Percentiles rank a stretch among this genome's conserved stretches.
Conservation (phyloP, 2,113 vertebrate species). For the Chionodraco myersi region DNA sequence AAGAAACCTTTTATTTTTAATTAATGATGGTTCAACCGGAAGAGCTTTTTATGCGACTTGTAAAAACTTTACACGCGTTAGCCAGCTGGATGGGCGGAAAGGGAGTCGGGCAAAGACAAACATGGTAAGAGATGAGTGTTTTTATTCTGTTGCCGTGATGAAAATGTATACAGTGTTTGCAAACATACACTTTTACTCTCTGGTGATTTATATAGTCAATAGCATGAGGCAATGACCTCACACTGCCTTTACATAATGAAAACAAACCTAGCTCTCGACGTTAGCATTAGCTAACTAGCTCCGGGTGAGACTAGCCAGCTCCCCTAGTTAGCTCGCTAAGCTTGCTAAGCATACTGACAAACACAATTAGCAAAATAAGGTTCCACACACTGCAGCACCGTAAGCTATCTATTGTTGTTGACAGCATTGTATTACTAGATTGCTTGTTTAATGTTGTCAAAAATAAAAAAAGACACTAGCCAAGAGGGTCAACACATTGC, state of each 20-base stretch:
- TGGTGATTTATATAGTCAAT: rapidly evolving
- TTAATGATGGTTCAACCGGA: slow-evolving; percentile 44
- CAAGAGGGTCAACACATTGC: background rate
- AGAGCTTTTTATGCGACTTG: background rate
- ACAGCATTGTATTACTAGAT: rapidly evolving
- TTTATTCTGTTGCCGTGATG: background rate
- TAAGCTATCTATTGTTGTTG: background rate
- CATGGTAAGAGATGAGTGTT: slow-evolving; percentile 79
- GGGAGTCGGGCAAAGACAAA: slow-evolving; percentile 83
- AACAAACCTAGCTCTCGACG: slow-evolving; percentile 42
- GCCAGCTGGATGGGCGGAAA: slow-evolving; percentile 83
- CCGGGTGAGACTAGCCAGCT: slow-evolving; percentile 35
- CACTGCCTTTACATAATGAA: slow-evolving; percentile 7
- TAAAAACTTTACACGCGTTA: slow-evolving; percentile 48
- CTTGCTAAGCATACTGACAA: slow-evolving; percentile 22
- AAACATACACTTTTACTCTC: background rate
- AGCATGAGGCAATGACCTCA: rapidly evolving
- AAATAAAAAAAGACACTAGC: background rate
- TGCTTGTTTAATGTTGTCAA: background rate
- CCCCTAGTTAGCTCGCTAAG: slow-evolving; percentile 47
- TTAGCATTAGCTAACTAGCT: slow-evolving; percentile 68
- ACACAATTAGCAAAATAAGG: background rate
- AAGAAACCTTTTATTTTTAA: slow-evolving; percentile 52
- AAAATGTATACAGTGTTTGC: background rate
- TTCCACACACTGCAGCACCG: background rate